Evolutionary conservation across 2,797 vertebrate genomes (phyloP), one percentile per base, ranked within the genome.

Genomic region (Sciaenops ocellatus): DNA sequence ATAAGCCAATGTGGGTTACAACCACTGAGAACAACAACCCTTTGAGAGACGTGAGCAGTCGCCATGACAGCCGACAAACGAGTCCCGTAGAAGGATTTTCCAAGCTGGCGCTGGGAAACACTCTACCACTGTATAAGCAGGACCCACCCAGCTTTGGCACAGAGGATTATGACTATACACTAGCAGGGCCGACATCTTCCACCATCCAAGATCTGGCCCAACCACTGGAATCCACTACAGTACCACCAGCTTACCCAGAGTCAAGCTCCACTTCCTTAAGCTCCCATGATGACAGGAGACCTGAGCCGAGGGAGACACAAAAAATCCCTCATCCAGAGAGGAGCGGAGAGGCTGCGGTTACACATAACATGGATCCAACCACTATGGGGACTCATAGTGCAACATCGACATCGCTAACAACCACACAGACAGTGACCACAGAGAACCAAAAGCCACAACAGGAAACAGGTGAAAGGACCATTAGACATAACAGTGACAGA

Each of bases 61-160:
- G 89, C 0, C 95, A 93, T 69, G 95, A 95, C 86, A 93, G 93
- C 0, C 95, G 93, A 76, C 96, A 96, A 86, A 94, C 93, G 66
- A 93, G 84, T 22, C 79, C 90, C 0, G 93, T 90, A 41, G 95
- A 95, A 46, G 85, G 66, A 2, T 73, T 85, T 70, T 87, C 90
- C 62, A 85, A 91, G 69, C 64, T 85, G 71, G 69, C 84, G 69
- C 66, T 67, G 28, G 71, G 63, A 78, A 86, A 89, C 79, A 83
- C 93, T 79, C 74, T 94, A 56, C 93, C 90, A 9, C 88, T 94
- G 80, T 93, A 92, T 79, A 94, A 93, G 77, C 70, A 80, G 41
- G 91, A 91, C 82, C 88, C 89, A 62, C 87, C 92, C 79, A 84
- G 73, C 62, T 82, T 5, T 87, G 94, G 91, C 82, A 90, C 83